Base-by-base conservation (phyloP, 2,797 vertebrate genomes). In the Mionectes olivaceus region DNA sequence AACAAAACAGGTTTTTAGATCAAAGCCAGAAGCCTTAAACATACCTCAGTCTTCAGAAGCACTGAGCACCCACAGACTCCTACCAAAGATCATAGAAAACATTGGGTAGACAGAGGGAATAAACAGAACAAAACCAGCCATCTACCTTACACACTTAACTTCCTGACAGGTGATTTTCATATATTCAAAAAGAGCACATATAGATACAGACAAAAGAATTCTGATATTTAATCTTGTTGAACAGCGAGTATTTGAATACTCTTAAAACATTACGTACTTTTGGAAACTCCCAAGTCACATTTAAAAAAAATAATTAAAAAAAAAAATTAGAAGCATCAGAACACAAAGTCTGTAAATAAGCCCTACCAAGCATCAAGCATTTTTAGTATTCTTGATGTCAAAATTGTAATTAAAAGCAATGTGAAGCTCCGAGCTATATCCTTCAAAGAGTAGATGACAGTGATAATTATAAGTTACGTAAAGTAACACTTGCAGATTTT, bases 41-140 rank as follows among this genome's bases (percentile, higher is more conserved):
- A 70, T 87, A 90, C 70, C 87, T 94, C 84, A 90, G 69, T 65
- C 90, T 94, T 95, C 92, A 95, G 82, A 95, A 95, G 92, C 91
- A 95, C 89, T 95, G 89, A 95, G 87, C 91, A 95, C 91, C 71
- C 91, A 86, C 78, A 92, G 84, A 92, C 91, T 96, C 93, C 96
- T 94, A 94, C 93, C 91, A 96, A 94, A 89, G 96, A 94, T 78
- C 91, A 95, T 19, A 91, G 89, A 95, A 96, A 96, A 95, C 79
- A 94, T 41, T 81, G 87, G 93, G 85, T 88, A 80, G 93, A 93
- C 89, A 96, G 79, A 91, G 82, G 89, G 87, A 95, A 92, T 32
- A 95, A 94, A 94, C 84, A 96, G 30, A 89, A 91, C 46, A 87
- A 87, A 85, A 75, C 60, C 21, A 92, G 39, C 91, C 73, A 91